phyloP scores from a whole-genome alignment of 1,140 invertebrate genomes.

The Melipona quadrifasciata region DNA sequence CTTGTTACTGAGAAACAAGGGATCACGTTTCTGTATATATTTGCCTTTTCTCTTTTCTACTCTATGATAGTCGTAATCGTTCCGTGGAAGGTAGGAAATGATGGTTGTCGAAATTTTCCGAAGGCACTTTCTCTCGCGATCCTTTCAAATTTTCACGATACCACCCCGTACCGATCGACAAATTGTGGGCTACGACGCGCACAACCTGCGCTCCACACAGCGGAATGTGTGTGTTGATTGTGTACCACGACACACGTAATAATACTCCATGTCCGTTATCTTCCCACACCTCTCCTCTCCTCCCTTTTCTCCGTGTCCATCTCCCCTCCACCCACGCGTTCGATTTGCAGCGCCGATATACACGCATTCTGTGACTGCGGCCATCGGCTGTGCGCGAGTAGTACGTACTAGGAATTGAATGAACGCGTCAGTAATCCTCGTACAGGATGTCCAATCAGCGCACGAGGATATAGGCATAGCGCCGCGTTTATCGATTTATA shows the following conservation, averaged over 20 bases:
- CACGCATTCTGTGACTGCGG: conserved; percentile 32
- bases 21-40: neutral
- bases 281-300: conserved; percentile 29
- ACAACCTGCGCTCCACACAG: neutral
- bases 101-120: neutral
- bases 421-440: conserved; percentile 61
- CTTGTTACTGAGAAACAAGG: neutral
- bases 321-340: neutral
- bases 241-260: conserved; percentile 58
- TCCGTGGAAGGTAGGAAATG: neutral
- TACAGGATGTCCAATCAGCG: conserved; percentile 64
- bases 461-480: conserved; percentile 45
- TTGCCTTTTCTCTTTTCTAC: neutral
- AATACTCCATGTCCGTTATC: conserved; percentile 61
- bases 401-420: conserved; percentile 63
- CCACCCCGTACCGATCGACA: neutral
- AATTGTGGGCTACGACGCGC: conserved; percentile 17
- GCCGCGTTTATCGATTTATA: conserved; percentile 35
- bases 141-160: conserved; percentile 8
- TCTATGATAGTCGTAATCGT: neutral
- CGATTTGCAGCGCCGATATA: conserved; percentile 26
- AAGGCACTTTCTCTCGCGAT: neutral
- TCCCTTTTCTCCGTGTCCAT: neutral
- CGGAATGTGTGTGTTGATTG: conserved; percentile 39
- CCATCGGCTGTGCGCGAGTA: conserved; percentile 36